Percentiles rank a stretch among this genome's conserved stretches.
These are phyloP conservation scores for Cuculus canorus DNA, from an alignment of 2,797 vertebrate genomes.

Conservation along the genomic window DNA sequence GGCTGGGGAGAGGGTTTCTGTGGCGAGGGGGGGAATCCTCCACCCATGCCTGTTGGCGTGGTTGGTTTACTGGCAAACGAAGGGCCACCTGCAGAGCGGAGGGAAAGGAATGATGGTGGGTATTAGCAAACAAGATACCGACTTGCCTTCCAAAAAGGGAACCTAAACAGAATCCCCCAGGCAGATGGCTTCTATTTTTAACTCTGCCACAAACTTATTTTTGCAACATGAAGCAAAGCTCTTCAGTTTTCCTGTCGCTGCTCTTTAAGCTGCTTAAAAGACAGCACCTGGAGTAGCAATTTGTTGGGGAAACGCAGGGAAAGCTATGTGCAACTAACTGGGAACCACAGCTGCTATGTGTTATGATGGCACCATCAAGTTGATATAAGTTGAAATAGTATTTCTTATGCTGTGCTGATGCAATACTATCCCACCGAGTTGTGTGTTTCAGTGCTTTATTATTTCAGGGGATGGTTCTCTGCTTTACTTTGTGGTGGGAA, in stretches of 20 bases:
- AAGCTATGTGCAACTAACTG: accelerated
- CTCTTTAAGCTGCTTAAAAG: not conserved
- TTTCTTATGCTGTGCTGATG: not conserved
- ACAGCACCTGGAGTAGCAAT: not conserved
- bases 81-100: conserved; percentile 78
- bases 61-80: conserved; percentile 96
- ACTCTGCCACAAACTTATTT: not conserved
- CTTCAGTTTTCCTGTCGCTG: not conserved
- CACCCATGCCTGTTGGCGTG: conserved; percentile 90
- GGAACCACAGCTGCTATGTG: not conserved
- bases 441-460: not conserved
- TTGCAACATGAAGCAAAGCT: not conserved
- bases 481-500: not conserved
- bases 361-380: not conserved
- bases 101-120: accelerated
- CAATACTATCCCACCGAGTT: not conserved
- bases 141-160: not conserved
- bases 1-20: conserved; percentile 93
- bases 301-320: accelerated
- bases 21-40: conserved; percentile 91
- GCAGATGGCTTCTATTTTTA: not conserved
- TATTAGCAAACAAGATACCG: not conserved
- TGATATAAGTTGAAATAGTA: accelerated
- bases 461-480: not conserved
- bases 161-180: accelerated